Conservation (phyloP, 2,888 invertebrate genomes). For the Parthenolecanium corni region DNA sequence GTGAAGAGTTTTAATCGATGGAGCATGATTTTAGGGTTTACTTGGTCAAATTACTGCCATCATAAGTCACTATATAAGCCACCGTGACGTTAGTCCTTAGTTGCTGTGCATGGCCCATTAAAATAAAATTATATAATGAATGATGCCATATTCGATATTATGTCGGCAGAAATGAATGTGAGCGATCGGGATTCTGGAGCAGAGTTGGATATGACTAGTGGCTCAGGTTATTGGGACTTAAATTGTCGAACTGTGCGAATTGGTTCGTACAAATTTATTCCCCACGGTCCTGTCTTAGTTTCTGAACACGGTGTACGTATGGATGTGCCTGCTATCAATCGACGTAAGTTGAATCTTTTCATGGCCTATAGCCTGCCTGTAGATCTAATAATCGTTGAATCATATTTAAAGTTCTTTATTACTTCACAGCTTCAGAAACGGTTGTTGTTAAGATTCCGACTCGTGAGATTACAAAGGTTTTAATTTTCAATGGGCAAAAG, state of each 20-base stretch:
- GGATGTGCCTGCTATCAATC: conserved; percentile 40
- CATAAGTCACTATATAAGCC: too few species aligned
- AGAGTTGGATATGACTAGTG: conserved; percentile 1
- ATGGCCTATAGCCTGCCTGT: too few species aligned
- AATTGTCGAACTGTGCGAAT: conserved; percentile 67
- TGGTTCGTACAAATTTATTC: conserved; percentile 70
- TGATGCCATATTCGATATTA: too few species aligned
- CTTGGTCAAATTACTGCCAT: too few species aligned
- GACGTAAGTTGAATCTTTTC: conserved; percentile 35
- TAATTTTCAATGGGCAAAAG: conserved; percentile 63
- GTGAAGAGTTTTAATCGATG: too few species aligned
- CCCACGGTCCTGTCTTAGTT: conserved; percentile 55
- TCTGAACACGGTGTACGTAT: conserved; percentile 41
- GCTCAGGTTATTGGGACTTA: conserved; percentile 45
- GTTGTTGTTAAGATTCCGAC: conserved; percentile 51
- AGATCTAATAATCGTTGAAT: too few species aligned
- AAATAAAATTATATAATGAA: too few species aligned
- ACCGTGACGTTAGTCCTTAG: too few species aligned
- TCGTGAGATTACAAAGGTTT: conserved; percentile 58
- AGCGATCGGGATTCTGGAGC: not conserved
- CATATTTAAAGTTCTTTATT: too few species aligned
- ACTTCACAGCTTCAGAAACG: conserved; percentile 7
- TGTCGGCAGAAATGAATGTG: not conserved
- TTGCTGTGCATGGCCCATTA: too few species aligned
- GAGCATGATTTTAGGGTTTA: too few species aligned